Evolutionary conservation across 2,888 invertebrate genomes (phyloP).

Genomic region (Caenorhabditis uteleia): DNA sequence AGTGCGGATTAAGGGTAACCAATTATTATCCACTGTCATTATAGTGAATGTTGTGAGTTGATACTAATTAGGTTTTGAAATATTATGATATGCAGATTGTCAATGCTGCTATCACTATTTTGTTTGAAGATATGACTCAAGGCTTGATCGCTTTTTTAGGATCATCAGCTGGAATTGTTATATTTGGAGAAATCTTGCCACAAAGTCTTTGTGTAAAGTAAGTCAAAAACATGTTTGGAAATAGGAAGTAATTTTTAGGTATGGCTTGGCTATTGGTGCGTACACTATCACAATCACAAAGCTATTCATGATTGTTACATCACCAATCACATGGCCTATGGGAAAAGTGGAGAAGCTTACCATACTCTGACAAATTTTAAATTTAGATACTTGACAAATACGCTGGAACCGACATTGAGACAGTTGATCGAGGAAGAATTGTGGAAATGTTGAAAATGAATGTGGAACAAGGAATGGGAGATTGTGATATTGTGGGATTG

Average conservation of each 20-base stretch:
- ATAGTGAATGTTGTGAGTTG: slow-evolving; percentile 74
- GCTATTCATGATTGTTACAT: slow-evolving; percentile 89
- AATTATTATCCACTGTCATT: slow-evolving; percentile 79
- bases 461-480: slow-evolving; percentile 18
- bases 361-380: too few species aligned
- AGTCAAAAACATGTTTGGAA: slow-evolving; percentile 1
- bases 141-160: slow-evolving; percentile 65
- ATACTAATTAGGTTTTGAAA: not conserved
- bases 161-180: slow-evolving; percentile 80
- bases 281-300: slow-evolving; percentile 87
- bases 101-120: slow-evolving; percentile 85
- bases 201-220: slow-evolving; percentile 72
- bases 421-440: slow-evolving; percentile 17
- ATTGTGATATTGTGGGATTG: too few species aligned
- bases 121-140: slow-evolving; percentile 84
- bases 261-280: slow-evolving; percentile 66
- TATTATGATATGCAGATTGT: slow-evolving; percentile 39
- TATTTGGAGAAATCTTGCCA: slow-evolving; percentile 80
- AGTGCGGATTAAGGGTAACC: slow-evolving; percentile 90
- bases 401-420: slow-evolving; percentile 29
- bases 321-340: slow-evolving; percentile 79
- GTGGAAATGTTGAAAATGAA: slow-evolving; percentile 88
- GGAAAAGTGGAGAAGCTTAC: slow-evolving; percentile 34
- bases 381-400: slow-evolving; percentile 33
- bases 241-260: slow-evolving; percentile 33